Conservation (phyloP, 2,888 invertebrate species). For the Dromius quadrimaculatus region DNA sequence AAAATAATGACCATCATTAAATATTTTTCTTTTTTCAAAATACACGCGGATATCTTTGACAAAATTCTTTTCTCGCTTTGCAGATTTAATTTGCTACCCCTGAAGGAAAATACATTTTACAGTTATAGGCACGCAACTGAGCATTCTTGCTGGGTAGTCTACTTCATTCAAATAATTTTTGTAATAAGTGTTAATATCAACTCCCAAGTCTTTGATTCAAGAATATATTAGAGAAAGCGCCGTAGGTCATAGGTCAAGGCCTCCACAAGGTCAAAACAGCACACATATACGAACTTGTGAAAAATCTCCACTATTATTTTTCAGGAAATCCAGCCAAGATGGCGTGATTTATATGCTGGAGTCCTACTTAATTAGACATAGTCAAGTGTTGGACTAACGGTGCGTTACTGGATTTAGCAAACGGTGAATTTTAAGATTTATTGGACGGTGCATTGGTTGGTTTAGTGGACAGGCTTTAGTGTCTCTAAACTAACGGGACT, state of each 20-base stretch:
- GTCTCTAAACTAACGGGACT: constrained; percentile 17
- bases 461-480: constrained; percentile 20
- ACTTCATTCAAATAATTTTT: too few relatives aligned
- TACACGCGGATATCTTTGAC: constrained; percentile 30
- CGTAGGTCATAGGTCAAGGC: constrained; percentile 58
- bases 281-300: background rate
- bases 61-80: constrained; percentile 27
- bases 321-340: constrained; percentile 29
- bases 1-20: constrained; percentile 31
- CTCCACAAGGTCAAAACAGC: constrained; percentile 56
- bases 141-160: too few relatives aligned
- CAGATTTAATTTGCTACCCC: constrained; percentile 2
- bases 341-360: constrained; percentile 39
- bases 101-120: constrained; percentile 7
- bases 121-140: constrained; percentile 12
- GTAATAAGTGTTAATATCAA: constrained; percentile 2
- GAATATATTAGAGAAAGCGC: constrained; percentile 53
- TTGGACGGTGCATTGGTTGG: constrained; percentile 29
- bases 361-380: constrained; percentile 45
- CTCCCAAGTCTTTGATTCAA: constrained; percentile 20
- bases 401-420: constrained; percentile 35
- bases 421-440: constrained; percentile 41
- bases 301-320: constrained; percentile 44
- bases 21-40: constrained; percentile 30
- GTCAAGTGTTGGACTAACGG: constrained; percentile 25